Evolutionary conservation across 2,797 vertebrate species (phyloP).

Genomic region (Fundulus diaphanus): DNA sequence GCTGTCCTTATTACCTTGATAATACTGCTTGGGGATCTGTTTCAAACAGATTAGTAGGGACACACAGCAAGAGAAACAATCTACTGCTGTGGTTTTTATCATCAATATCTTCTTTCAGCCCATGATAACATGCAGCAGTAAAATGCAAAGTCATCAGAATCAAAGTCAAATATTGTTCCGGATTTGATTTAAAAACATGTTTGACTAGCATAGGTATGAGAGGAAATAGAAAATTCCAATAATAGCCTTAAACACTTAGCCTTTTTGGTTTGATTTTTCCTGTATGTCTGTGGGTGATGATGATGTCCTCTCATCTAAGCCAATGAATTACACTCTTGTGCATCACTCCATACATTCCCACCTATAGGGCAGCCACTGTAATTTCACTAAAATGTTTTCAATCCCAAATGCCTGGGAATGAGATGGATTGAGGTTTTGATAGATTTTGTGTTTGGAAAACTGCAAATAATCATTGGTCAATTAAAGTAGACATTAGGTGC

Average conservation of each 20-base stretch:
- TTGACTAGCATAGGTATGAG: not conserved
- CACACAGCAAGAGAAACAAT: constrained; percentile 31
- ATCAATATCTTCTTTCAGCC: not conserved
- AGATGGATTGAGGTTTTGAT: no score
- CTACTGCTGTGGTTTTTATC: constrained; percentile 24
- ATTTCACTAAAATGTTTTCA: not conserved
- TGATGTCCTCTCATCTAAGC: not conserved
- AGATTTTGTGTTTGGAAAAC: no score
- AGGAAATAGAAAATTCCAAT: not conserved
- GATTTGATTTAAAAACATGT: not conserved
- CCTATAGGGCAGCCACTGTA: not conserved
- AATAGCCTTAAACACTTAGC: not conserved
- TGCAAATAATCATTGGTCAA: no score
- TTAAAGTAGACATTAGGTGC: no score
- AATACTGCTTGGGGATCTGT: constrained; percentile 40
- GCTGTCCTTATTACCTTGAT: constrained; percentile 21
- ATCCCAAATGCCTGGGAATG: not conserved
- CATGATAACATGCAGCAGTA: constrained; percentile 2
- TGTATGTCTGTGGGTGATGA: not conserved
- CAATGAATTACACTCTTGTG: not conserved
- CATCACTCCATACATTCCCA: not conserved
- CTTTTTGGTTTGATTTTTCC: not conserved
- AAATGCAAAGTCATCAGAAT: constrained; percentile 7
- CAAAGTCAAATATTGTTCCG: constrained; percentile 18
- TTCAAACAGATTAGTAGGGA: constrained; percentile 39